Evolutionary conservation across 2,113 vertebrate genomes (phyloP), one percentile per base, ranked within the genome.

Genomic region (Psilopsiagon aurifrons): DNA sequence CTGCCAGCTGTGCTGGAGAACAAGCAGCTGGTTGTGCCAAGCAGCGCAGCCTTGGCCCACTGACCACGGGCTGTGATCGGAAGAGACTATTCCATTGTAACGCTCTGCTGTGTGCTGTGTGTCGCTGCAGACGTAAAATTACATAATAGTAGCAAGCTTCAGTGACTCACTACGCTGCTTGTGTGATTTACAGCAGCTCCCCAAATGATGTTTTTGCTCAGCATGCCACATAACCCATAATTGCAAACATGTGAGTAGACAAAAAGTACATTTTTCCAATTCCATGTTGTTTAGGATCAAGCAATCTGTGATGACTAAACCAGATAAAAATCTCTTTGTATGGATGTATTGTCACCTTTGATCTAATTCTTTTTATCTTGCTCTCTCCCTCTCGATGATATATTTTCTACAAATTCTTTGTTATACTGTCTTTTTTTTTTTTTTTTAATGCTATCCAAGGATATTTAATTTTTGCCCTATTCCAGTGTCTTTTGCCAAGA

Each of bases 401-500:
- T 15, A 22, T 92, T 94, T 82, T 76, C 33, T 87, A 33, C 74
- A 76, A 63, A 46, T 95, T 63, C 57, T 60, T 73, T 39, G 28
- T 35, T 66, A 54, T 68, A 7, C 17, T 76, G 28, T 67, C 9
- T 0, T 51, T 54, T 28, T 87, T 78, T 64, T 86, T 41, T 13
- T 52, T 78, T 64, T 86, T 41, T 13, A 47, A 5, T 67, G 46
- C 92, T 94, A 23, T 94, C 92, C 88, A 90, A 96, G 80, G 62
- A 69, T 91, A 84, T 91, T 95, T 83, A 4, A 55, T 83, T 94
- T 95, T 94, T 95, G 62, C 66, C 86, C 52, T 28, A 44, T 83
- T 95, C 84, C 93, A 95, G 25, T 2, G 0, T 37, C 23, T 83
- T 41, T 57, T 85, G 94, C 95, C 93, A 96, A 95, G 93, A 93